Percentiles rank a stretch among this genome's conserved stretches.
phyloP scores from a whole-genome alignment of 2,113 vertebrate species.

The Grantiella picta region DNA sequence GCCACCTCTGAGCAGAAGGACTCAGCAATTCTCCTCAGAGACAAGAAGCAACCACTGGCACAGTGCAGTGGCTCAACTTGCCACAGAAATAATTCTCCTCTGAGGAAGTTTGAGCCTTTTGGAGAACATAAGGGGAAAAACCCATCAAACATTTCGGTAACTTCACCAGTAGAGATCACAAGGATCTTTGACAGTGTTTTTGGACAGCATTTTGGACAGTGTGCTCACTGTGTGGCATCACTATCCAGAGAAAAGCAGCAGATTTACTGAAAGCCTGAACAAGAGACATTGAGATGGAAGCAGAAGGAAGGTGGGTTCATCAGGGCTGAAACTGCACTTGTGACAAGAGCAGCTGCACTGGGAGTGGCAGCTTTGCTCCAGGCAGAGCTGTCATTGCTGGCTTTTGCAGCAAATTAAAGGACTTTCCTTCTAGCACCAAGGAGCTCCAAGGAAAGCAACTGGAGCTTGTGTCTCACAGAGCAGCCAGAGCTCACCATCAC shows the following conservation, averaged over 20 bases:
- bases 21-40: not conserved
- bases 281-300: not conserved
- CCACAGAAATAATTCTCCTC: not conserved
- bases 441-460: not conserved
- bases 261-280: not conserved
- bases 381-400: not conserved
- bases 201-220: not conserved
- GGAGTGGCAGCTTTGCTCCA: not conserved
- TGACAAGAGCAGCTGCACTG: not conserved
- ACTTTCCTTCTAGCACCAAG: not conserved
- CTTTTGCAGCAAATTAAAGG: not conserved
- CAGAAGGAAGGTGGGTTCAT: not conserved
- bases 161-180: not conserved
- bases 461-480: not conserved
- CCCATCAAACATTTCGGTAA: not conserved
- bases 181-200: not conserved
- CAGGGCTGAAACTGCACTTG: not conserved
- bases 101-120: not conserved
- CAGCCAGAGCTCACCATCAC: not conserved
- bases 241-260: not conserved
- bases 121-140: not conserved
- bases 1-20: not conserved
- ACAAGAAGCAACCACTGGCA: not conserved
- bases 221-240: not conserved
- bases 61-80: not conserved